Base-by-base conservation (phyloP, 2,888 invertebrate species). In the Sussaba pulchella region DNA sequence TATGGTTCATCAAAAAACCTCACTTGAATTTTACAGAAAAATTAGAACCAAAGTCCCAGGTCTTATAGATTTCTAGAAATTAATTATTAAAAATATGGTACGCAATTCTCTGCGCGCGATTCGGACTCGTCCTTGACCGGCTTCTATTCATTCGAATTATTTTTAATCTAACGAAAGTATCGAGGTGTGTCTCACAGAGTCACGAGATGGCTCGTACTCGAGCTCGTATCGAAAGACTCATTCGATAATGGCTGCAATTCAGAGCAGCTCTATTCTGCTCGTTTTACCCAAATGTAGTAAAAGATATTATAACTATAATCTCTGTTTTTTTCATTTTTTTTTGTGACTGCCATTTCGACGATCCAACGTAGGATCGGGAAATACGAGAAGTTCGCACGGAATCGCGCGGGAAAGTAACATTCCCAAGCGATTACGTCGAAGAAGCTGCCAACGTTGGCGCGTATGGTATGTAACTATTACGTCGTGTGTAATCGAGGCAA, bases 401-500 rank as follows among this genome's bases (percentile, higher is more conserved):
- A 64, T 45, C 70, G 52, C 80, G 61, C 76, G 80, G 80, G 80
- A 80, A 80, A 80, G 80, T 76, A 54, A 24, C 74, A 74, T 79
- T 74, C 74, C 50, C 79, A 21, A 74, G 31, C 59, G 76, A 76
- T 80, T 80, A 67, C 80, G 80, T 80, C 57, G 72, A 76, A 57
- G 80, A 80, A 72, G 71, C 54, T n/a, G 21, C 71, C 24, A 36
- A 36, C 1, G 54, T 54, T 21, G 54, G 31, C 69, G 54, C 36
- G 63, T 64, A 19, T 41, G 66, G 36, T 50, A 41, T 50, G 66
- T 41, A 21, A 36, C 14, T 39, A 41, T 69, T 72, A 61, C 69
- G 17, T 10, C 39, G 39, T 19, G 36, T n/a, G n/a, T 39, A 43
- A 45, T 45, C 31, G 17, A 41, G 21, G 19, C 6, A 61, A 61